These are phyloP conservation scores for Diadromus collaris DNA, from an alignment of 2,888 invertebrate species.

Conservation along the genomic window DNA sequence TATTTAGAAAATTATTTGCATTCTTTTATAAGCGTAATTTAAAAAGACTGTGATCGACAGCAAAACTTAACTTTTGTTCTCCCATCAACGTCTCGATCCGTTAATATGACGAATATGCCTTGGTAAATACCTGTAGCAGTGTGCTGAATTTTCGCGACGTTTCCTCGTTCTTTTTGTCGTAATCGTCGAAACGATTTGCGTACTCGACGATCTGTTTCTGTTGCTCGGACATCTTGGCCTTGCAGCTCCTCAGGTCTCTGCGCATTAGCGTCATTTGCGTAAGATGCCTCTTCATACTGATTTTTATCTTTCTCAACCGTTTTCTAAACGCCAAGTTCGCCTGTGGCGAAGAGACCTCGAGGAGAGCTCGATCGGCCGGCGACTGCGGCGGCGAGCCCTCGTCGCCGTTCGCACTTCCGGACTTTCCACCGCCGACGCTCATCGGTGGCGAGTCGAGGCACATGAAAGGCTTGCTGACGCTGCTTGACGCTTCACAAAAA, in stretches of 20 bases:
- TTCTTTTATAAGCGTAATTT: neutral
- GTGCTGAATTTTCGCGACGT: constrained; percentile 94
- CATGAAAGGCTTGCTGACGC: constrained; percentile 77
- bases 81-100: constrained; percentile 3
- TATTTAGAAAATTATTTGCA: neutral
- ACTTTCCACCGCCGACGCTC: constrained; percentile 81
- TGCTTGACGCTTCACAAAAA: constrained; percentile 73
- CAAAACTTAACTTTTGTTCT: neutral
- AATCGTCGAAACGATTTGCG: constrained; percentile 92
- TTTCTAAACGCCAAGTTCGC: constrained; percentile 93
- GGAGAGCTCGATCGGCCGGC: constrained; percentile 80
- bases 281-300: constrained; percentile 94
- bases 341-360: constrained; percentile 85
- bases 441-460: constrained; percentile 80
- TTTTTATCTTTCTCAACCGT: constrained; percentile 92
- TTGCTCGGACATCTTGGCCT: constrained; percentile 91
- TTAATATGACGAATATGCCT: constrained; percentile 70
- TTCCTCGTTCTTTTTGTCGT: constrained; percentile 95
- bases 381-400: constrained; percentile 80
- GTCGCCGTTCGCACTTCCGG: constrained; percentile 80
- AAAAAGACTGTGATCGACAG: neutral
- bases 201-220: constrained; percentile 92
- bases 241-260: constrained; percentile 90
- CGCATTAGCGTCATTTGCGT: constrained; percentile 90
- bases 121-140: constrained; percentile 86